Evolutionary conservation across 2,113 vertebrate genomes (phyloP).

Genomic region (Chrysochloris asiatica): DNA sequence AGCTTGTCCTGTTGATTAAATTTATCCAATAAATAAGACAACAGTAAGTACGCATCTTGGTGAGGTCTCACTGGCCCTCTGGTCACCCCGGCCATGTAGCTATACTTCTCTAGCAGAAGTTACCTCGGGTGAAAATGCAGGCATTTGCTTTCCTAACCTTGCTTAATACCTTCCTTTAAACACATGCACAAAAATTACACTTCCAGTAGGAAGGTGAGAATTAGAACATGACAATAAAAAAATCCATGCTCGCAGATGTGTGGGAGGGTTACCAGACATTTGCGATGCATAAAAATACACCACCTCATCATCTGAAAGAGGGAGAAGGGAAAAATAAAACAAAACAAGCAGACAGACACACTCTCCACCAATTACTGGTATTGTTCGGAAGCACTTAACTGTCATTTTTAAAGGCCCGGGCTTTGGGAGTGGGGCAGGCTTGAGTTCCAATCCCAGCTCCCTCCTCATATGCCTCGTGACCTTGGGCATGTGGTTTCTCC

Average conservation of each 20-base stretch:
- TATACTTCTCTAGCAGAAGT: neutral
- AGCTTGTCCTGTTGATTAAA: neutral
- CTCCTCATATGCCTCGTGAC: neutral
- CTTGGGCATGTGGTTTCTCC: neutral
- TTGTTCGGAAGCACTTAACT: neutral
- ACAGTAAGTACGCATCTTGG: fast-evolving
- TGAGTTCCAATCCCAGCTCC: neutral
- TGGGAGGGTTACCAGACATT: slow-evolving; percentile 61
- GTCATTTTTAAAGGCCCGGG: neutral
- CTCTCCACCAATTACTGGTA: neutral
- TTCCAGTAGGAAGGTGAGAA: slow-evolving; percentile 70
- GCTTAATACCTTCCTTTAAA: slow-evolving; percentile 45
- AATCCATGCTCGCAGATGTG: neutral
- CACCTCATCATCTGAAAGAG: neutral
- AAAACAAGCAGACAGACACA: neutral
- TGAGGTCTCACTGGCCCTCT: neutral
- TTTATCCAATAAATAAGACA: neutral
- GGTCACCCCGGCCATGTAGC: neutral
- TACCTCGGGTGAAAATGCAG: slow-evolving; percentile 26
- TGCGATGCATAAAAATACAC: slow-evolving; percentile 38
- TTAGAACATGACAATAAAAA: slow-evolving; percentile 65
- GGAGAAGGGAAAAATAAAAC: neutral
- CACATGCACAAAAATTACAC: neutral
- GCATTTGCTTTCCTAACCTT: slow-evolving; percentile 54
- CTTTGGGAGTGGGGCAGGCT: neutral